Evolutionary conservation across 2,888 invertebrate genomes (phyloP).

Genomic region (Colostygia pectinataria): DNA sequence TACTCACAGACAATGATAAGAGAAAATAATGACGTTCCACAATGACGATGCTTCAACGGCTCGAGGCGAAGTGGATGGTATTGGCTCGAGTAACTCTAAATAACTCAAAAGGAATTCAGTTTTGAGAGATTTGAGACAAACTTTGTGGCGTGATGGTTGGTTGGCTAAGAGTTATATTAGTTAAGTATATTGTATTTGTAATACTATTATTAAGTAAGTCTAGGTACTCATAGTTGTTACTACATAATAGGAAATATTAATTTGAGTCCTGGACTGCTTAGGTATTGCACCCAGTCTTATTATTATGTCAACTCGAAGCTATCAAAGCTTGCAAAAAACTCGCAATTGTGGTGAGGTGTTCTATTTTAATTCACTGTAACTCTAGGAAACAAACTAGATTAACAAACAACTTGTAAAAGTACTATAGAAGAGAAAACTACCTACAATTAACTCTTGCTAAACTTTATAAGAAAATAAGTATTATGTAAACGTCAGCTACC

Average conservation of each 20-base stretch:
- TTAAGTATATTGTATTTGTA: too few species aligned
- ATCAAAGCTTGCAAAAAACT: too few species aligned
- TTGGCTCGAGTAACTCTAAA: conserved; percentile 16
- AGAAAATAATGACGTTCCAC: conserved; percentile 69
- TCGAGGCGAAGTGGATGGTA: conserved; percentile 6
- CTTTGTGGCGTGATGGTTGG: too few species aligned
- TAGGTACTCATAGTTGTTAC: too few species aligned
- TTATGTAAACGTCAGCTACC: too few species aligned
- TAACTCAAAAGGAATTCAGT: conserved; percentile 5
- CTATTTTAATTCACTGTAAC: conserved; percentile 7
- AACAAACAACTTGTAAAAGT: conserved; percentile 5
- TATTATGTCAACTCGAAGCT: too few species aligned
- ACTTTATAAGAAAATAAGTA: conserved; percentile 6
- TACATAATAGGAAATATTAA: too few species aligned
- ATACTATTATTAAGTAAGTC: too few species aligned
- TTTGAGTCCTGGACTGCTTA: too few species aligned
- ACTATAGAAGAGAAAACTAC: conserved; percentile 1
- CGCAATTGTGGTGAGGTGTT: too few species aligned
- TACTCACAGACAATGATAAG: conserved; percentile 69
- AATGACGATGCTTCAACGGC: conserved; percentile 45
- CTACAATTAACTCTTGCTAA: conserved; percentile 4
- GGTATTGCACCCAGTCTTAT: too few species aligned
- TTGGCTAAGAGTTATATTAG: too few species aligned
- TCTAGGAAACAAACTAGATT: conserved; percentile 5
- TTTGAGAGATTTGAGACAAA: neutral